Evolutionary conservation across 2,797 vertebrate genomes (phyloP).

Genomic region (Gymnodraco acuticeps): DNA sequence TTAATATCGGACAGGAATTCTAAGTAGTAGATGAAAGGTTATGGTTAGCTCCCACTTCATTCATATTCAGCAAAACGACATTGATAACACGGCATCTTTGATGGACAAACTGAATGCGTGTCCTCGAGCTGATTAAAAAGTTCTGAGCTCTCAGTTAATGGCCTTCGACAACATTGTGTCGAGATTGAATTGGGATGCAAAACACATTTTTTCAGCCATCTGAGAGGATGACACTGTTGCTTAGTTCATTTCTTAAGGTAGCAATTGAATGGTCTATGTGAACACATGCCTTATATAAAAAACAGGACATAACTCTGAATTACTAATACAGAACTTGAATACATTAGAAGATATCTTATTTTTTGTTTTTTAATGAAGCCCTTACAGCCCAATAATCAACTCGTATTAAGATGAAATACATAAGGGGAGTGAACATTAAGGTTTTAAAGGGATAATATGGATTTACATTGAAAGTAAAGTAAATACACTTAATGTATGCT

Average conservation of each 20-base stretch:
- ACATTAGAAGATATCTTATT: background rate
- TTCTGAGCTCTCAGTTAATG: constrained; percentile 61
- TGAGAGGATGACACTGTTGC: constrained; percentile 35
- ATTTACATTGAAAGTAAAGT: background rate
- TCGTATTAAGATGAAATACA: constrained; percentile 14
- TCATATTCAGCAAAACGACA: constrained; percentile 72
- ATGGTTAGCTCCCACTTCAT: constrained; percentile 65
- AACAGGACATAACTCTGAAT: background rate
- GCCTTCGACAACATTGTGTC: constrained; percentile 62
- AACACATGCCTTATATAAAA: constrained; percentile 17
- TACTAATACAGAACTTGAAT: constrained; percentile 21
- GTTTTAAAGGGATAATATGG: background rate
- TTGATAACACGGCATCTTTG: constrained; percentile 65
- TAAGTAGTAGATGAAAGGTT: constrained; percentile 73
- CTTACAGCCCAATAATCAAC: background rate
- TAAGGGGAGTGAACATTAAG: background rate
- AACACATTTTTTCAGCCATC: constrained; percentile 45
- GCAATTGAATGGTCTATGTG: constrained; percentile 5
- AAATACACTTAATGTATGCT: background rate
- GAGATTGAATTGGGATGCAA: constrained; percentile 55
- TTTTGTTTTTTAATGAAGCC: background rate
- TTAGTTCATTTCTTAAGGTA: constrained; percentile 33
- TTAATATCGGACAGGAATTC: constrained; percentile 67
- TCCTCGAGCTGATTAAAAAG: constrained; percentile 66
- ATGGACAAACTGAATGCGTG: constrained; percentile 72